These are phyloP conservation scores for Tetranychus truncatus DNA, from an alignment of 2,888 invertebrate species.

Conservation along the genomic window DNA sequence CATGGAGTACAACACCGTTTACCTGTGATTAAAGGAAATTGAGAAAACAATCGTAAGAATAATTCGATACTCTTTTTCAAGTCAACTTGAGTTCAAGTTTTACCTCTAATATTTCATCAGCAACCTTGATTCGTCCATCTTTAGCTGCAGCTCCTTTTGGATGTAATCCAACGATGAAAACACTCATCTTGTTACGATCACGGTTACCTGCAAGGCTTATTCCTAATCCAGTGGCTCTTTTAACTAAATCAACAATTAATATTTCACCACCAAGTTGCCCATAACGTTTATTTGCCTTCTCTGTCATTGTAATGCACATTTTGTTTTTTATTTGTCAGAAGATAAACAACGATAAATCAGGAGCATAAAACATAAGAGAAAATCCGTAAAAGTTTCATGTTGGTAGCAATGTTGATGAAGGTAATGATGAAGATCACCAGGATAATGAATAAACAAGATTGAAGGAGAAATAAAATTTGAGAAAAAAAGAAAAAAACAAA, in stretches of 20 bases:
- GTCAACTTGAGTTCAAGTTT: constrained; percentile 37
- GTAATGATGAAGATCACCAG: no score
- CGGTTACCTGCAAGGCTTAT: constrained; percentile 82
- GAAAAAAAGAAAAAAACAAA: neutral
- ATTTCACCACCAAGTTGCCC: constrained; percentile 48
- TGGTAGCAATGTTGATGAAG: no score
- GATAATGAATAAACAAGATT: neutral
- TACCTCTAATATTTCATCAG: constrained; percentile 89
- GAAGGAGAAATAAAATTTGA: neutral
- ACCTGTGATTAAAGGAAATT: constrained; percentile 44
- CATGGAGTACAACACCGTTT: constrained; percentile 79
- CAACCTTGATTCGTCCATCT: constrained; percentile 57
- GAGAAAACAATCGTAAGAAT: neutral
- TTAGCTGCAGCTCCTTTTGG: constrained; percentile 61
- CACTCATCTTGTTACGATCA: constrained; percentile 83
- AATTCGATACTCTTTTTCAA: no score
- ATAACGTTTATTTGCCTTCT: constrained; percentile 83
- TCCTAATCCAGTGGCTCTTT: constrained; percentile 59
- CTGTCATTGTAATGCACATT: constrained; percentile 39
- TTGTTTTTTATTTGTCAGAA: neutral
- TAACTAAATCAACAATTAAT: constrained; percentile 54
- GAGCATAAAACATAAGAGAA: neutral
- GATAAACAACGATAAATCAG: neutral
- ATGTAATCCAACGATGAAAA: constrained; percentile 86
- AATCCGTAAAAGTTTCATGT: neutral